Evolutionary conservation across 2,888 invertebrate genomes (phyloP), one percentile per base, ranked within the genome.

Genomic region (Luperina nickerlii): DNA sequence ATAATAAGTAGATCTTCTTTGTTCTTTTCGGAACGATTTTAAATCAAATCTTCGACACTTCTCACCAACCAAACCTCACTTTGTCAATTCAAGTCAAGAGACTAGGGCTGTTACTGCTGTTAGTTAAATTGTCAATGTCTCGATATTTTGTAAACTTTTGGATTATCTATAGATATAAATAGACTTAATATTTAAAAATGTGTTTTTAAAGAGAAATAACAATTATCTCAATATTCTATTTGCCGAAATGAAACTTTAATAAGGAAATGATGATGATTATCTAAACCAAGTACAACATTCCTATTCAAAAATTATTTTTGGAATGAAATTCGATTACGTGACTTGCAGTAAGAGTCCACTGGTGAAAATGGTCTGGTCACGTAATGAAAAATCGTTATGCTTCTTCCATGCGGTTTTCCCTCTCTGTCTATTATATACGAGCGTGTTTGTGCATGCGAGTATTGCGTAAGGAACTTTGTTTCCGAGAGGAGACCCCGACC

Each of bases 21-120:
- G 11, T 74, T 67, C 8, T 32, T 74, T 51, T n/a, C 57, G n/a
- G 32, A 62, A 60, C 18, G 24, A 13, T 81, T 79, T 74, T 60
- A 20, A 62, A 74, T 32, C 32, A 82, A 80, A 67, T 82, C n/a
- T 62, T 20, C 11, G 4, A 75, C 15, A 38, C 8, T 60, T 27
- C 51, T 38, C 38, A 38, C 6, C 38, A 38, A 72, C 45, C 11
- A 48, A 32, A 8, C 5, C 60, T 13, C 42, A 73, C 45, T 72
- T 57, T 60, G 72, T 60, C 24, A 45, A 20, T 42, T 45, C 38
- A 62, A 27, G n/a, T 45, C 38, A 24, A 76, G 54, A 32, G 51
- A n/a, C 42, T 68, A 78, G 62, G 54, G 78, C 8, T 78, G 78
- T 2, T 13, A 20, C 7, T 20, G 78, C 8, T 78, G 78, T 2